Percentiles rank a stretch among this genome's conserved stretches.
Conservation (phyloP, 2,888 invertebrate genomes). For the Caradrina clavipalpis region DNA sequence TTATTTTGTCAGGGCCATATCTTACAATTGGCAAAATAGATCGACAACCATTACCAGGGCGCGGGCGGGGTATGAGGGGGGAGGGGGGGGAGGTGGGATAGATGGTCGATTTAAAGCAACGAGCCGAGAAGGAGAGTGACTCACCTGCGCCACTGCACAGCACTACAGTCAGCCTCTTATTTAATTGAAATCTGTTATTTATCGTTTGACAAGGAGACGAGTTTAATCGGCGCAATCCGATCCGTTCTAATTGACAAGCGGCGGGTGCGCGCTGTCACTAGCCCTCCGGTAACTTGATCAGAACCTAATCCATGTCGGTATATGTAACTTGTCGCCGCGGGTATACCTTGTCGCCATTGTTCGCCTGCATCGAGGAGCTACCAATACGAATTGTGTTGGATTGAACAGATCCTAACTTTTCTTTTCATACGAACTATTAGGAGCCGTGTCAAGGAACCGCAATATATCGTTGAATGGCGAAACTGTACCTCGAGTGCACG, state of each 20-base stretch:
- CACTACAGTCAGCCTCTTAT: slow-evolving; percentile 59
- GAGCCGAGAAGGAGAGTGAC: slow-evolving; percentile 64
- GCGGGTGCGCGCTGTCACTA: slow-evolving; percentile 29
- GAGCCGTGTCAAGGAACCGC: neutral
- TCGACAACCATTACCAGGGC: slow-evolving; percentile 72
- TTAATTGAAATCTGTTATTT: slow-evolving; percentile 75
- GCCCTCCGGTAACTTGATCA: slow-evolving; percentile 24
- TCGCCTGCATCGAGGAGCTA: neutral
- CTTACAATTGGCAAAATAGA: slow-evolving; percentile 79
- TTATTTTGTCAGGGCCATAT: slow-evolving; percentile 78
- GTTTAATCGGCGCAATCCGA: slow-evolving; percentile 71
- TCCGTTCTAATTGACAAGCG: slow-evolving; percentile 74
- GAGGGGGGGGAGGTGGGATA: slow-evolving; percentile 28
- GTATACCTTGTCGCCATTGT: slow-evolving; percentile 16
- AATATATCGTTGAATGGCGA: neutral
- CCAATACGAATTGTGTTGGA: neutral
- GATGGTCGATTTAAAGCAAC: slow-evolving; percentile 65
- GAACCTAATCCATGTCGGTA: neutral
- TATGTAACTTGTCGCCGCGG: neutral
- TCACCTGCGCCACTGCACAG: slow-evolving; percentile 69
- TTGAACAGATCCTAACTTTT: neutral
- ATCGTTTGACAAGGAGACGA: slow-evolving; percentile 49
- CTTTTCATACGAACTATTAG: neutral
- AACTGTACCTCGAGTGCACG: slow-evolving; percentile 15
- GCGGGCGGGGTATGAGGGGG: slow-evolving; percentile 31